Percentiles rank a stretch among this genome's conserved stretches.
These are phyloP conservation scores for Dipus sagitta DNA, from an alignment of 2,797 vertebrate genomes.

Conservation along the genomic window DNA sequence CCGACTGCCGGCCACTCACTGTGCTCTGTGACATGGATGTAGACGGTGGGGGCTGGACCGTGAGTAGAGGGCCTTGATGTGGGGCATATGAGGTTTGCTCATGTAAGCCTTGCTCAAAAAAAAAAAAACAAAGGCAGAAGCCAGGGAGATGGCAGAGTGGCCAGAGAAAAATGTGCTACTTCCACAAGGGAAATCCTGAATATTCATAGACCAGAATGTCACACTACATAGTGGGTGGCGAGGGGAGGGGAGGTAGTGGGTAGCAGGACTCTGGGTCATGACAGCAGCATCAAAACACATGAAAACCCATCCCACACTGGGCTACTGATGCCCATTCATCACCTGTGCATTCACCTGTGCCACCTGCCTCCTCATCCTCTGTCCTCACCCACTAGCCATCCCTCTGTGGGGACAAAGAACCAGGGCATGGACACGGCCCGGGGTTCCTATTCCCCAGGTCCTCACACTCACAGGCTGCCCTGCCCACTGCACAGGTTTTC, in stretches of 20 bases:
- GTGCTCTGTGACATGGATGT: slow-evolving; percentile 51
- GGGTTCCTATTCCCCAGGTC: background rate
- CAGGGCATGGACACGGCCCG: no score
- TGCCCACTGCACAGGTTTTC: background rate
- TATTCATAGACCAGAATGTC: background rate
- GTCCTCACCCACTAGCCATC: background rate
- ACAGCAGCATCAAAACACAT: background rate
- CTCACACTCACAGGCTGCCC: background rate
- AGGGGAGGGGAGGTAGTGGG: background rate
- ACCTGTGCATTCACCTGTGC: background rate
- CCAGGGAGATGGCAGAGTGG: background rate
- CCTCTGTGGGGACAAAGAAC: background rate
- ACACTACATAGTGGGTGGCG: background rate
- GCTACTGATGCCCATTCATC: background rate
- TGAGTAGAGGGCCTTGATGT: background rate
- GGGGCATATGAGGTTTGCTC: no score
- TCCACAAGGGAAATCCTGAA: background rate
- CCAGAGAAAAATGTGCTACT: background rate
- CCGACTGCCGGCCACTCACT: background rate
- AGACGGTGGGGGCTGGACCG: background rate
- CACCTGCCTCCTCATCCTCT: background rate
- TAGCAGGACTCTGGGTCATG: background rate
- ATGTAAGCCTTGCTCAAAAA: background rate
- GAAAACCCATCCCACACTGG: background rate
- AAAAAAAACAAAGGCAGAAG: background rate